These are phyloP conservation scores for Ovibos moschatus DNA, from an alignment of 2,113 vertebrate species.

Conservation along the genomic window DNA sequence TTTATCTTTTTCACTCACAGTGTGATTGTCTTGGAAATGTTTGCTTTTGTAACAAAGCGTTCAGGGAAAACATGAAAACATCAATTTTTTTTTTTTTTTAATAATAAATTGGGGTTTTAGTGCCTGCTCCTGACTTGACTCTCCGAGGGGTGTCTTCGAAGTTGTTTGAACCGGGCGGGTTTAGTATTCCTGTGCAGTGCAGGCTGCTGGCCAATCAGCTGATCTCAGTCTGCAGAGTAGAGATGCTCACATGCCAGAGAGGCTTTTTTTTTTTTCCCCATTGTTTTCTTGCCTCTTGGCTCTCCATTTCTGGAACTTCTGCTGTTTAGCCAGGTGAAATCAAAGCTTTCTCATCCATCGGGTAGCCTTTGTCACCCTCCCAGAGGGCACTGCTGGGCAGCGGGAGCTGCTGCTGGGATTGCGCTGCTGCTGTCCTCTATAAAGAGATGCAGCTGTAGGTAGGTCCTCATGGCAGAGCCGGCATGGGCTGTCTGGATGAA, in stretches of 20 bases:
- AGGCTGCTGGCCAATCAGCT: conserved; percentile 67
- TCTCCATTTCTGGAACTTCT: conserved; percentile 56
- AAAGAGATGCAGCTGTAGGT: neutral
- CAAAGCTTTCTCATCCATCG: neutral
- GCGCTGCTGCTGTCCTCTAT: neutral
- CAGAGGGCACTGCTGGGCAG: neutral
- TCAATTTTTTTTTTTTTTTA: neutral
- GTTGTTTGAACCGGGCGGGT: conserved; percentile 39
- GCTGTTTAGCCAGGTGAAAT: conserved; percentile 23
- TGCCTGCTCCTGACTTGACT: neutral
- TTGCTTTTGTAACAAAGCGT: neutral
- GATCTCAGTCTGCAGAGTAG: conserved; percentile 29
- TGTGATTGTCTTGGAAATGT: neutral
- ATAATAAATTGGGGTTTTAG: neutral
- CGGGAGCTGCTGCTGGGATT: neutral
- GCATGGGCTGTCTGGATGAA: neutral
- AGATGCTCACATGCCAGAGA: conserved; percentile 7
- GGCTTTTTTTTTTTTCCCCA: neutral
- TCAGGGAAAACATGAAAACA: neutral
- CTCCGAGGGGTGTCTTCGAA: neutral
- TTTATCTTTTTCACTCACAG: neutral
- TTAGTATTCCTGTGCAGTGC: conserved; percentile 41
- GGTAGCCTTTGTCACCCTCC: neutral
- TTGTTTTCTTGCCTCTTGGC: conserved; percentile 48
- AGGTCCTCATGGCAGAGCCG: neutral